Percentiles rank a stretch among this genome's conserved stretches.
phyloP scores from a whole-genome alignment of 2,113 vertebrate genomes.

The Tautogolabrus adspersus region DNA sequence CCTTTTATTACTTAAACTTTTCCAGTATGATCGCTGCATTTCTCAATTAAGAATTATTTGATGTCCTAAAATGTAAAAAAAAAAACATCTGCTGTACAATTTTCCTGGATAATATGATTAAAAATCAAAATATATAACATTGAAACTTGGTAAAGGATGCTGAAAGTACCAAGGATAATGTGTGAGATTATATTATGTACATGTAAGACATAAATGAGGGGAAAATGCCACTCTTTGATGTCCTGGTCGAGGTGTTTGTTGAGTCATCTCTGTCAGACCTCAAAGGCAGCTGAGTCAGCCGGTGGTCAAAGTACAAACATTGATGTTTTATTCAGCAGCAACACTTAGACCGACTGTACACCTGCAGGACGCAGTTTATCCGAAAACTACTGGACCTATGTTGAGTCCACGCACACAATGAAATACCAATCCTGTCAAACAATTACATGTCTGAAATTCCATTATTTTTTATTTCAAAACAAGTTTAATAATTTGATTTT shows the following conservation, averaged over 20 bases:
- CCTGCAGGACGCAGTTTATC: not conserved
- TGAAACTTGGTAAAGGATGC: too few relatives aligned
- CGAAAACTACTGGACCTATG: not conserved
- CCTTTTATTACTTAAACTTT: too few relatives aligned
- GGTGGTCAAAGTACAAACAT: conserved; percentile 31
- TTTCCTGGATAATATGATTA: too few relatives aligned
- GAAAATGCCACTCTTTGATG: not conserved
- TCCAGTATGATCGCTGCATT: too few relatives aligned
- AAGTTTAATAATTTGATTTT: too few relatives aligned
- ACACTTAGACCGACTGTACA: conserved; percentile 18
- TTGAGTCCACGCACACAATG: not conserved
- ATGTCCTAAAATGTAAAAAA: too few relatives aligned
- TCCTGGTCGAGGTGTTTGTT: conserved; percentile 9
- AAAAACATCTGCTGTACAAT: too few relatives aligned
- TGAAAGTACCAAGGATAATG: not conserved
- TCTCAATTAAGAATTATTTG: too few relatives aligned
- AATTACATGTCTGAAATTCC: too few relatives aligned
- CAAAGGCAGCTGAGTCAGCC: conserved; percentile 33
- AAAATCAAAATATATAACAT: too few relatives aligned
- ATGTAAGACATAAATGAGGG: not conserved
- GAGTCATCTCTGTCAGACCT: conserved; percentile 15
- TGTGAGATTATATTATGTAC: not conserved
- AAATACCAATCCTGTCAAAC: too few relatives aligned
- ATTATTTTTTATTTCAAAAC: too few relatives aligned
- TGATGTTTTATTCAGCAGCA: conserved; percentile 61